These are phyloP conservation scores for Perca schrenkii DNA, from an alignment of 2,113 vertebrate genomes.

Conservation along the genomic window DNA sequence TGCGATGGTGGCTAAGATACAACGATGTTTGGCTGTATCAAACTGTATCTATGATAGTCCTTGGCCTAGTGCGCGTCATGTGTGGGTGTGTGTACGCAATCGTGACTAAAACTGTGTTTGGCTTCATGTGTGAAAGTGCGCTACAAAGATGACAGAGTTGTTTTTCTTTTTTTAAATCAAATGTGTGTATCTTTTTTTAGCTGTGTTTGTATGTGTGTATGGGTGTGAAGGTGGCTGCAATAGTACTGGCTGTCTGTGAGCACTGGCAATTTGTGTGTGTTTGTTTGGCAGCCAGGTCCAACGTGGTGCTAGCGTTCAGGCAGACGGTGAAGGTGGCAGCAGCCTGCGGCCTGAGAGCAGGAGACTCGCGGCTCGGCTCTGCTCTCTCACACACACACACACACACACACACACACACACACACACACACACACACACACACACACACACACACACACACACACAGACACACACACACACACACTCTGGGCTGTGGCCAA, in stretches of 20 bases:
- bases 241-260: constrained; percentile 62
- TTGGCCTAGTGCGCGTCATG: constrained; percentile 63
- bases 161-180: constrained; percentile 40
- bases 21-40: constrained; percentile 79
- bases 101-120: constrained; percentile 73
- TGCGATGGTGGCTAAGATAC: constrained; percentile 79
- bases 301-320: constrained; percentile 69
- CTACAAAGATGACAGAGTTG: constrained; percentile 68
- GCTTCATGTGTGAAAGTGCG: constrained; percentile 69
- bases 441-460: constrained; percentile 32
- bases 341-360: constrained; percentile 75
- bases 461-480: constrained; percentile 39
- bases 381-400: constrained; percentile 6
- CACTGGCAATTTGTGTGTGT: constrained; percentile 56
- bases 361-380: constrained; percentile 56
- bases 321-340: constrained; percentile 76
- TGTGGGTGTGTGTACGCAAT: constrained; percentile 73
- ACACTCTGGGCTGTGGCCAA: constrained; percentile 70
- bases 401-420: constrained; percentile 36
- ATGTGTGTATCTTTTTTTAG: constrained; percentile 65
- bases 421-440: constrained; percentile 40
- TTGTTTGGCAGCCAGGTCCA: constrained; percentile 77
- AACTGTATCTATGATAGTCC: constrained; percentile 70
- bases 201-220: constrained; percentile 62
- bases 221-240: constrained; percentile 69